A percentile compares a stretch with the other conserved stretches of the same genome.
Conservation (phyloP, 2,797 vertebrate genomes). For the Lateolabrax maculatus region DNA sequence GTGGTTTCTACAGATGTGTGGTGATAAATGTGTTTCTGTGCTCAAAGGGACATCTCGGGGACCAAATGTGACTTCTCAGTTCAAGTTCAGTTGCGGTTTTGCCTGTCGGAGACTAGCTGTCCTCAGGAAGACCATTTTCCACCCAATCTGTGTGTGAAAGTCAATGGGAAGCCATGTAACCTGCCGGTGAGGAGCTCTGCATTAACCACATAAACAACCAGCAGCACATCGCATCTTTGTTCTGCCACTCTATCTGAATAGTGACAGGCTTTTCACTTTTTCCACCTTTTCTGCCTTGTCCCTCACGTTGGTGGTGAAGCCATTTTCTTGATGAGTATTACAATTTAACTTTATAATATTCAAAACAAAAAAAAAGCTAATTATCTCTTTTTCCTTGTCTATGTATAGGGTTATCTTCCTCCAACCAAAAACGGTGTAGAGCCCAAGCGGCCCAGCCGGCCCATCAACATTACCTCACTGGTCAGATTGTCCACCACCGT, state of each 20-base stretch:
- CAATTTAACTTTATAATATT: not conserved
- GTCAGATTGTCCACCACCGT: slow-evolving; percentile 97
- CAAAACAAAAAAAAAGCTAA: not conserved
- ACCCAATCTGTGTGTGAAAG: slow-evolving; percentile 98
- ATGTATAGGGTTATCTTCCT: slow-evolving; percentile 95
- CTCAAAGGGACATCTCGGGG: slow-evolving; percentile 97
- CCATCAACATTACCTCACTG: slow-evolving; percentile 99
- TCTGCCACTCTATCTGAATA: not conserved
- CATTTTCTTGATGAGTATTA: not conserved
- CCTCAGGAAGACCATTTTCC: slow-evolving; percentile 99
- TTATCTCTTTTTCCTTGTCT: slow-evolving; percentile 7
- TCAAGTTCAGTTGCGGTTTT: slow-evolving; percentile 99
- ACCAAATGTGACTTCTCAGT: slow-evolving; percentile 99
- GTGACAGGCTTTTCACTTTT: not conserved
- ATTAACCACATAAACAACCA: not conserved
- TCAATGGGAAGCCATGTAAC: slow-evolving; percentile 98
- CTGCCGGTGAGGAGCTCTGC: slow-evolving; percentile 92
- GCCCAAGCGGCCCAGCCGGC: slow-evolving; percentile 98
- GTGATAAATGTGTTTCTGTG: slow-evolving; percentile 53
- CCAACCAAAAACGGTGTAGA: slow-evolving; percentile 99
- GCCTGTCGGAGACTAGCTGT: slow-evolving; percentile 99
- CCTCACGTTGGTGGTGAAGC: too few species aligned
- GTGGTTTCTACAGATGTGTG: slow-evolving; percentile 10
- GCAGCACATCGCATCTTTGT: not conserved
- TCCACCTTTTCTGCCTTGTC: not conserved